Evolutionary conservation across 2,888 invertebrate genomes (phyloP).

Genomic region (Perizoma affinitatum): DNA sequence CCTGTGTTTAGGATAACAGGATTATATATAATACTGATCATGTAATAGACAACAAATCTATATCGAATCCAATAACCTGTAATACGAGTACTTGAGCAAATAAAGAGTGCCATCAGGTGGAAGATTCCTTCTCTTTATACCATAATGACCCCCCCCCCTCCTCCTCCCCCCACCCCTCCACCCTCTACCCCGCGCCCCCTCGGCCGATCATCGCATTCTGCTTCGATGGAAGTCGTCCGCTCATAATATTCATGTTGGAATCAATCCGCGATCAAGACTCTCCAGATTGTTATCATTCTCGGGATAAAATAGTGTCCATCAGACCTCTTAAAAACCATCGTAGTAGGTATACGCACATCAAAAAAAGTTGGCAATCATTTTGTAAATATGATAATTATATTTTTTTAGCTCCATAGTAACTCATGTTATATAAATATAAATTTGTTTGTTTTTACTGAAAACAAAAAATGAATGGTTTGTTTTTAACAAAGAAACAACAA

Average conservation of each 20-base stretch:
- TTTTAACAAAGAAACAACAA: too few relatives aligned
- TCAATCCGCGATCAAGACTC: conserved; percentile 60
- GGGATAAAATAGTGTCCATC: too few relatives aligned
- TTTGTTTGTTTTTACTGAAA: too few relatives aligned
- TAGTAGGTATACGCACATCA: too few relatives aligned
- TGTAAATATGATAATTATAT: too few relatives aligned
- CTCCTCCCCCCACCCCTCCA: conserved; percentile 16
- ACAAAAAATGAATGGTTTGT: too few relatives aligned
- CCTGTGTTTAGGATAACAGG: too few relatives aligned
- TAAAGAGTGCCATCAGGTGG: conserved; percentile 57
- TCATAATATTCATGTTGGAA: conserved; percentile 67
- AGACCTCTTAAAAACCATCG: too few relatives aligned
- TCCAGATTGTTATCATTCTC: conserved; percentile 33
- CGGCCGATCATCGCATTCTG: conserved; percentile 57
- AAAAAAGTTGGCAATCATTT: too few relatives aligned
- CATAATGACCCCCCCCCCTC: conserved; percentile 53
- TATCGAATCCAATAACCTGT: conserved; percentile 52
- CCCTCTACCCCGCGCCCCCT: not conserved
- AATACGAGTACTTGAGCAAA: conserved; percentile 41
- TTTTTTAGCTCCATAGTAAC: too few relatives aligned
- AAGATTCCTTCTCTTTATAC: conserved; percentile 65
- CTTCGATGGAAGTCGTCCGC: conserved; percentile 58
- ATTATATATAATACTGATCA: too few relatives aligned
- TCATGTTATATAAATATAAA: too few relatives aligned
- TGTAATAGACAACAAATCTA: conserved; percentile 40